Evolutionary conservation across 2,797 vertebrate species (phyloP).

Genomic region (Pygocentrus nattereri): DNA sequence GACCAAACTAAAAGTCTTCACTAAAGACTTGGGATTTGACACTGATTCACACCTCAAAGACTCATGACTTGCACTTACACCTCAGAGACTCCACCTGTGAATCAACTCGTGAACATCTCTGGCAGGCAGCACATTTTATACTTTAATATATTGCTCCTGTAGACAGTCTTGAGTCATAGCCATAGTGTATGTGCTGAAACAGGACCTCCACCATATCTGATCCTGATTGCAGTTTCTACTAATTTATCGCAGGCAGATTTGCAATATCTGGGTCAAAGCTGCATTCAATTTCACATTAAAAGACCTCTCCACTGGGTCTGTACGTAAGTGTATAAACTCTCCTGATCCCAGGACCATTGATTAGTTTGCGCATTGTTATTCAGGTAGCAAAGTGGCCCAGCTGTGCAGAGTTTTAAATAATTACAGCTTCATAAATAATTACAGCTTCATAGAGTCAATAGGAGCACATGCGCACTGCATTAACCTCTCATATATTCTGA

Average conservation of each 20-base stretch:
- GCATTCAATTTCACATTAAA: constrained; percentile 5
- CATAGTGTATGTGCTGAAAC: background rate
- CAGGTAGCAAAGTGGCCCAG: constrained; percentile 11
- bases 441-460: background rate
- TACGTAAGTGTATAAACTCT: background rate
- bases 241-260: constrained; percentile 12
- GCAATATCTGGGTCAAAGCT: constrained; percentile 11
- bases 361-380: constrained; percentile 24
- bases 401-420: constrained; percentile 30
- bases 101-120: too few species aligned
- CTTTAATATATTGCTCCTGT: too few species aligned
- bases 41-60: too few species aligned
- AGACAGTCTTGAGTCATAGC: too few species aligned
- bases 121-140: too few species aligned
- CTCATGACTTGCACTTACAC: too few species aligned
- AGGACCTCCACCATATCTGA: background rate
- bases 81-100: too few species aligned
- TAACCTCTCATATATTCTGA: constrained; percentile 29
- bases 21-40: too few species aligned
- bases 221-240: background rate
- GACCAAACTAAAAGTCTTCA: too few species aligned
- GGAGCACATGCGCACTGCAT: constrained; percentile 10
- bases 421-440: constrained; percentile 30
- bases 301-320: constrained; percentile 1
- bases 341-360: constrained; percentile 5